Base-by-base conservation (phyloP, 2,888 invertebrate genomes). In the Drosophila formosana region DNA sequence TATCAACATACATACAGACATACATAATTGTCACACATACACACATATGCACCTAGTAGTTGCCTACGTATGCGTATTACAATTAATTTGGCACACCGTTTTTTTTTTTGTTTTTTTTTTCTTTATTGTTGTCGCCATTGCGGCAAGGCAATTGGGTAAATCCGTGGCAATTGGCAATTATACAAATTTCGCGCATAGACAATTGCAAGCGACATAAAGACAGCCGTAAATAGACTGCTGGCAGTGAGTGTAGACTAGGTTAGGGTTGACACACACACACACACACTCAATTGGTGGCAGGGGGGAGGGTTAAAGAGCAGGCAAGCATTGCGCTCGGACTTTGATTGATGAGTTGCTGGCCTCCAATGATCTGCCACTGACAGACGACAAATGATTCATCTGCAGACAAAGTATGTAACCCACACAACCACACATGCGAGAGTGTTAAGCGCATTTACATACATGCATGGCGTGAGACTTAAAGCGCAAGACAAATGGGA, bases 161-260 rank as follows among this genome's bases (percentile, higher is more conserved):
- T 87, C 89, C 85, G 90, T 80, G 72, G 75, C 89, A 88, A 86
- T 85, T 85, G 90, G 84, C 85, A 85, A 85, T 89, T 89, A 86
- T 68, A 89, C 90, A 89, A 88, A 72, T 85, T 85, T 80, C 68
- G 69, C 56, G 82, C 72, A 85, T 67, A 89, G 77, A 88, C 88
- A 88, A 84, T 80, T 82, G 63, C 70, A 57, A 64, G 62, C 58
- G 61, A 53, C 39, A 65, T 37, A 37, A 37, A 37, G 37, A 37
- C 37, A n/a, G 55, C 66, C 87, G 51, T 64, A 81, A 85, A 82
- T 75, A 78, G 82, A 71, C 58, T 61, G 30, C 46, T 61, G 37
- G 76, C 50, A 75, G 43, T 45, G 49, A 49, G 49, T 69, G 69
- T 79, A 55, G 34, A 37, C 11, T 79, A 75, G 80, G 75, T 75